Evolutionary conservation across 2,888 invertebrate species (phyloP).

Genomic region (Chymomyza fuscimana): DNA sequence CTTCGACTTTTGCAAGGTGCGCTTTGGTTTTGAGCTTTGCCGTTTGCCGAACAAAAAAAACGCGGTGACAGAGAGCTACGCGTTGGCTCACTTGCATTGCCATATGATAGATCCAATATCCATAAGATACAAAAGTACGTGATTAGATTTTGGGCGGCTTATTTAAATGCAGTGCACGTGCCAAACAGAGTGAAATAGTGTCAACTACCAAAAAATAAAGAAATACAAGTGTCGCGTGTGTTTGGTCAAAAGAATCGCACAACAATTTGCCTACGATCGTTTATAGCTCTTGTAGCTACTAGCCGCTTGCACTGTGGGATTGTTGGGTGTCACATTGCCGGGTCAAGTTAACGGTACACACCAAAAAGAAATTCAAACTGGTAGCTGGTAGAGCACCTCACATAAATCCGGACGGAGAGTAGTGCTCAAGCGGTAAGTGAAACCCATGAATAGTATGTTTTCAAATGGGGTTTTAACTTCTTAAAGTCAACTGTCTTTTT

Average conservation of each 20-base stretch:
- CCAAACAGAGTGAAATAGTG: neutral
- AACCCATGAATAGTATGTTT: conserved; percentile 35
- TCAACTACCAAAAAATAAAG: neutral
- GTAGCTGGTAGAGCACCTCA: conserved; percentile 43
- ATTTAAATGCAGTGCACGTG: conserved; percentile 11
- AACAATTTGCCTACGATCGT: neutral
- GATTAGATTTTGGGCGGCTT: neutral
- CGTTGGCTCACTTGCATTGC: conserved; percentile 19
- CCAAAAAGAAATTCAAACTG: conserved; percentile 65
- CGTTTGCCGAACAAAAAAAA: neutral
- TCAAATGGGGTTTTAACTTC: conserved; percentile 22
- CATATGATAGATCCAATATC: neutral
- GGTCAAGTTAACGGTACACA: conserved; percentile 66
- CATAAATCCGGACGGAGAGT: conserved; percentile 6
- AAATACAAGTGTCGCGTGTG: neutral
- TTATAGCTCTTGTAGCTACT: conserved; percentile 15
- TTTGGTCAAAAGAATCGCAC: neutral
- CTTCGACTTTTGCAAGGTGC: conserved; percentile 62
- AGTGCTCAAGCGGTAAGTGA: conserved; percentile 52
- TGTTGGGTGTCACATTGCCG: conserved; percentile 41
- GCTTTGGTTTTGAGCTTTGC: conserved; percentile 22
- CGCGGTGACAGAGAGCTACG: conserved; percentile 22
- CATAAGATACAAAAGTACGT: conserved; percentile 1
- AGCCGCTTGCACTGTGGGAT: neutral
- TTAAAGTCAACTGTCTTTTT: conserved; percentile 20